These are phyloP conservation scores for Adineta ricciae DNA, from an alignment of 2,888 invertebrate species.

Conservation along the genomic window DNA sequence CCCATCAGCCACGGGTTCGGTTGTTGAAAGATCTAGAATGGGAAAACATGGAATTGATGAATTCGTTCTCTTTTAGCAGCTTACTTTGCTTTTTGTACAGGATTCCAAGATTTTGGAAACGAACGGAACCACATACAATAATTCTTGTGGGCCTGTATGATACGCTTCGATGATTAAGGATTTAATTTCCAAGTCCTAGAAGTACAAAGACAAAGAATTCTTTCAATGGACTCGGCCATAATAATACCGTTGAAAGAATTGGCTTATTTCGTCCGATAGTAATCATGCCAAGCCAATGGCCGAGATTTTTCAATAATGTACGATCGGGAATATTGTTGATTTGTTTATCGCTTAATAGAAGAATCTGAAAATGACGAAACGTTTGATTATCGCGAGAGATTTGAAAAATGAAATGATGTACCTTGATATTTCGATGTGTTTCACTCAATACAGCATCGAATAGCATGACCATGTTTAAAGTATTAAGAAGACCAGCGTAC, in stretches of 20 bases:
- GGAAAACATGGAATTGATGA: no score
- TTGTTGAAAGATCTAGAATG: constrained; percentile 82
- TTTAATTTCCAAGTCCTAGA: constrained; percentile 78
- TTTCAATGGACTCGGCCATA: no score
- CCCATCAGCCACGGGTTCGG: constrained; percentile 98
- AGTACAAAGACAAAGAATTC: no score
- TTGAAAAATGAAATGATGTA: background rate
- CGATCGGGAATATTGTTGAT: constrained; percentile 91
- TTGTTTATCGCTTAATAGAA: constrained; percentile 88
- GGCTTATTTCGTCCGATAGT: constrained; percentile 85
- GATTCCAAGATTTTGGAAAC: constrained; percentile 94
- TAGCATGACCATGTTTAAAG: constrained; percentile 65
- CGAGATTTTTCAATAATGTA: constrained; percentile 73
- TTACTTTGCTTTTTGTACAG: constrained; percentile 71
- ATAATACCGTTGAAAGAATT: constrained; percentile 56
- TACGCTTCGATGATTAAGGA: constrained; percentile 88
- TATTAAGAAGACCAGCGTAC: constrained; percentile 89
- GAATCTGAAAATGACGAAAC: constrained; percentile 55
- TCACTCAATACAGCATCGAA: constrained; percentile 80
- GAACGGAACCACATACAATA: constrained; percentile 94
- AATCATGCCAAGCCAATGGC: constrained; percentile 96
- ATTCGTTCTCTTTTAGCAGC: no score
- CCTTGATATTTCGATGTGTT: constrained; percentile 76
- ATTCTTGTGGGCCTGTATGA: constrained; percentile 89
- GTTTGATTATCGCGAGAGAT: no score